These are phyloP conservation scores for Phoebastria nigripes DNA, from an alignment of 2,797 vertebrate species.

Conservation along the genomic window DNA sequence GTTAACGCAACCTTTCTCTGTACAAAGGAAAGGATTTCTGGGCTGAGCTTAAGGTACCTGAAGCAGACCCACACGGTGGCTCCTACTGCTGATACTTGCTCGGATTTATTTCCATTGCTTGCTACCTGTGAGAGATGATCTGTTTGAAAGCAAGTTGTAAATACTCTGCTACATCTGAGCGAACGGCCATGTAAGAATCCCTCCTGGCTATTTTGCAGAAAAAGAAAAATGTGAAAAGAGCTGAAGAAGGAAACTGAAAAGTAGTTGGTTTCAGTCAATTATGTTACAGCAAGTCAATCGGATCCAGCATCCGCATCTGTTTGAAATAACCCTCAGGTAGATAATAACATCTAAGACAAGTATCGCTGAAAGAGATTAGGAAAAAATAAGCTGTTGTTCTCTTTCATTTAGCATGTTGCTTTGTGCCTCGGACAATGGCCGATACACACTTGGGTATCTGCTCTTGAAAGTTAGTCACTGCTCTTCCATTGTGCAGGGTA, in stretches of 20 bases:
- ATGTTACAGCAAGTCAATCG: background rate
- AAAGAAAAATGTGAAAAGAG: background rate
- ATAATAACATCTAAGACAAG: background rate
- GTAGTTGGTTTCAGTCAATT: background rate
- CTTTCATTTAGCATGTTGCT: accelerated
- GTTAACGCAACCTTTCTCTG: background rate
- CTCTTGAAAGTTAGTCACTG: background rate
- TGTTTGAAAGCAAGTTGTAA: background rate
- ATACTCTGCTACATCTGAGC: background rate
- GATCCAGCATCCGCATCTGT: background rate
- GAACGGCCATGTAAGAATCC: background rate
- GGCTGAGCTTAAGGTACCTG: background rate
- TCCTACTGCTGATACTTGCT: background rate
- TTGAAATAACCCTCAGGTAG: background rate
- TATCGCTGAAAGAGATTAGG: background rate
- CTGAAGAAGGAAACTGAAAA: background rate
- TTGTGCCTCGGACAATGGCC: background rate
- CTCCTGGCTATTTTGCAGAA: background rate
- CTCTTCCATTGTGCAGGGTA: accelerated
- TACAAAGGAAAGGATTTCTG: background rate
- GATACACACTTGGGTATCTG: accelerated
- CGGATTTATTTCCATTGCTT: background rate
- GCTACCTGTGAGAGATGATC: background rate
- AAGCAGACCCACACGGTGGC: accelerated
- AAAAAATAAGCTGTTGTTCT: background rate